A percentile compares a stretch with the other conserved stretches of the same genome.
phyloP scores from a whole-genome alignment of 2,888 invertebrate genomes.

The Cephus pygmeus region DNA sequence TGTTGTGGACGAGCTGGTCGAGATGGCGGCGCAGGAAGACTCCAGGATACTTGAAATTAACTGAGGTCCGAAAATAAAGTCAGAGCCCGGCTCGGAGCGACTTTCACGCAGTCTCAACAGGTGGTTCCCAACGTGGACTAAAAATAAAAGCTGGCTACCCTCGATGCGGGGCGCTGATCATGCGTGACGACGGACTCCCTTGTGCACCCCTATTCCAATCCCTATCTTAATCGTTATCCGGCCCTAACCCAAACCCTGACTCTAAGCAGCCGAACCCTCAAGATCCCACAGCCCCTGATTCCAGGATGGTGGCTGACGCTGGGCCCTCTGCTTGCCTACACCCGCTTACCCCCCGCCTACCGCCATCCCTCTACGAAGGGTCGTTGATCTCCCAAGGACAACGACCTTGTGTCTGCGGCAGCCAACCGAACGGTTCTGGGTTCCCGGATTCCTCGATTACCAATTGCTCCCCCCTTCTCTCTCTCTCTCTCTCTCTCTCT shows the following conservation, averaged over 20 bases:
- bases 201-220: background rate
- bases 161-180: background rate
- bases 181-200: background rate
- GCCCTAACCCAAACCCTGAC: too few species aligned
- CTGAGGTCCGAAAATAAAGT: constrained; percentile 34
- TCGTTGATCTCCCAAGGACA: constrained; percentile 67
- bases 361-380: constrained; percentile 56
- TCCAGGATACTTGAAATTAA: constrained; percentile 37
- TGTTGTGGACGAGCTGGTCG: too few species aligned
- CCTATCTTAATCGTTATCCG: background rate
- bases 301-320: too few species aligned
- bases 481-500: constrained; percentile 9
- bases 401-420: constrained; percentile 64
- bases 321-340: too few species aligned
- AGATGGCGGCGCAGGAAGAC: background rate
- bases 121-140: constrained; percentile 31
- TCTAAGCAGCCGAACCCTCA: too few species aligned
- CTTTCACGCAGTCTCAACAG: constrained; percentile 32
- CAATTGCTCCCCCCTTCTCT: constrained; percentile 41
- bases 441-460: constrained; percentile 63
- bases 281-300: too few species aligned
- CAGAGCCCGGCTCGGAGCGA: constrained; percentile 6
- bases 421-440: constrained; percentile 60
- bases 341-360: constrained; percentile 26
- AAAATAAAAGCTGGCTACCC: constrained; percentile 26